Conservation (phyloP, 2,113 vertebrate species). For the Limanda limanda region DNA sequence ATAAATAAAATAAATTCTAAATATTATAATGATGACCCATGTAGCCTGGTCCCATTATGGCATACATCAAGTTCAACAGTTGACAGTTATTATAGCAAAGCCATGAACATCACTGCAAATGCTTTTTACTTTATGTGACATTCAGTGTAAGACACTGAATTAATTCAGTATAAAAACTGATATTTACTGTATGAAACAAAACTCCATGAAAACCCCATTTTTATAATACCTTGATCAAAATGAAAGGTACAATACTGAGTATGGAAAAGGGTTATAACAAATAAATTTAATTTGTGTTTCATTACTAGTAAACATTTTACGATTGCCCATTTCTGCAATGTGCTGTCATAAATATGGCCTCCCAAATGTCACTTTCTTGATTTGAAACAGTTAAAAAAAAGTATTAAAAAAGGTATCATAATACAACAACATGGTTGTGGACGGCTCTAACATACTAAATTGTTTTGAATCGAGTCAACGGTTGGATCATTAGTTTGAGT, state of each 20-base stretch:
- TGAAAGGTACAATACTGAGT: neutral
- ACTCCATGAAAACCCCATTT: neutral
- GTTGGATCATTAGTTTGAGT: neutral
- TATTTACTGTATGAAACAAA: neutral
- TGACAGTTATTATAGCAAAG: neutral
- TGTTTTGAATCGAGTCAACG: too few relatives aligned
- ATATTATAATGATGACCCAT: neutral
- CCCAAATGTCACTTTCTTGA: too few relatives aligned
- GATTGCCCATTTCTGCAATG: too few relatives aligned
- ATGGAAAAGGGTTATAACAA: too few relatives aligned
- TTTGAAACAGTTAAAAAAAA: too few relatives aligned
- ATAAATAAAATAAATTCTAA: constrained; percentile 16
- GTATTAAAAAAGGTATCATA: too few relatives aligned
- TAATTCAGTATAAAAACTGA: neutral
- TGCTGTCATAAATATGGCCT: too few relatives aligned
- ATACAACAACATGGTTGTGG: too few relatives aligned
- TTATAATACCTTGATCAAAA: neutral
- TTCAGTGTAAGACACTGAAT: neutral
- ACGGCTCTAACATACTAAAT: too few relatives aligned
- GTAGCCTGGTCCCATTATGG: neutral
- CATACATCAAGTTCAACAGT: neutral
- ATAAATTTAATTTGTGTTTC: too few relatives aligned
- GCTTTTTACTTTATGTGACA: neutral
- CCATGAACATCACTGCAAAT: neutral
- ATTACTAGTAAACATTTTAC: too few relatives aligned